phyloP scores from a whole-genome alignment of 1,140 invertebrate genomes.

The Tetraneura akinire region DNA sequence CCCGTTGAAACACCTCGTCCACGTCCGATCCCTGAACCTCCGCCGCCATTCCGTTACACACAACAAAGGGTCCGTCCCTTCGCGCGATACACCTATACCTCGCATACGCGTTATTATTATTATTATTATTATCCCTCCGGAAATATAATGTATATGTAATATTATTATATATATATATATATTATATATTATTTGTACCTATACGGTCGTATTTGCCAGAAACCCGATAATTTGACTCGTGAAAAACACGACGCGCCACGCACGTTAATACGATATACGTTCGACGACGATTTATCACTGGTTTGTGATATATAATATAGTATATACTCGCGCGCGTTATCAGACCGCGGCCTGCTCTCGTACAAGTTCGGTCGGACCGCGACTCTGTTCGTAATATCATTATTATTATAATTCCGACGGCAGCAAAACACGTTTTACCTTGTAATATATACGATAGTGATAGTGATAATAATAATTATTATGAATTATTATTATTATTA shows the following conservation, averaged over 20 bases:
- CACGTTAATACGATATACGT: neutral
- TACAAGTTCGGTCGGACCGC: neutral
- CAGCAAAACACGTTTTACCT: neutral
- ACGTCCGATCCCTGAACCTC: neutral
- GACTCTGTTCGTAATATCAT: neutral
- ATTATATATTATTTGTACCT: neutral
- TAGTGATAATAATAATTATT: no score
- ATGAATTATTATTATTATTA: no score
- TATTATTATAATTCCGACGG: neutral
- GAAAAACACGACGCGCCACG: constrained; percentile 13
- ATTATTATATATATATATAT: neutral
- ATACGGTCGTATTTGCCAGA: neutral
- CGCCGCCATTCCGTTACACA: neutral
- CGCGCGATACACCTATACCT: neutral
- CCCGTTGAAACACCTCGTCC: constrained; percentile 43
- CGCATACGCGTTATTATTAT: constrained; percentile 4
- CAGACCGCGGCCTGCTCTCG: neutral
- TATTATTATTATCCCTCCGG: constrained; percentile 20
- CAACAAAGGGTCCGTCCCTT: neutral
- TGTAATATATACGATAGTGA: no score
- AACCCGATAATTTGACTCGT: constrained; percentile 41
- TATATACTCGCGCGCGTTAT: no score
- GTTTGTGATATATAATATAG: no score
- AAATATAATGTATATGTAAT: neutral
- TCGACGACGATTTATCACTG: constrained; percentile 24